Conservation (phyloP, 2,797 vertebrate species). For the Thalassophryne amazonica region DNA sequence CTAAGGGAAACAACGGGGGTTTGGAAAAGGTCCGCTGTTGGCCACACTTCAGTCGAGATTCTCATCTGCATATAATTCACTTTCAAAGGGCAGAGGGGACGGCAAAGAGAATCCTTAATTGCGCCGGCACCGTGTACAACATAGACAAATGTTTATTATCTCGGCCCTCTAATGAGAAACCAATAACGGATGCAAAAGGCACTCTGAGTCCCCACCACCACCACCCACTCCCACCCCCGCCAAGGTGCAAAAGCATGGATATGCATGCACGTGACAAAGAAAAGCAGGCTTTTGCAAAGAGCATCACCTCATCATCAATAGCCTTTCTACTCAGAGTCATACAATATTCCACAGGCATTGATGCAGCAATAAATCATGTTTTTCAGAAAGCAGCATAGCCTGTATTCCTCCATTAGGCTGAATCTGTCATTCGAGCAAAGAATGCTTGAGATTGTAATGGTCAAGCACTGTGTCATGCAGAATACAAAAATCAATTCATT, state of each 20-base stretch:
- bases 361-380: slow-evolving; percentile 64
- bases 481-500: slow-evolving; percentile 6
- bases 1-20: slow-evolving; percentile 56
- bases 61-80: slow-evolving; percentile 78
- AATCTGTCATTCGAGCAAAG: slow-evolving; percentile 20
- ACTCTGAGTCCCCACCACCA: slow-evolving; percentile 11
- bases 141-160: slow-evolving; percentile 80
- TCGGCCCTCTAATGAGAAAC: slow-evolving; percentile 77
- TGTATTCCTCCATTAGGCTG: slow-evolving; percentile 54
- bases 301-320: slow-evolving; percentile 64
- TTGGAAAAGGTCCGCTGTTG: slow-evolving; percentile 64
- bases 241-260: slow-evolving; percentile 27
- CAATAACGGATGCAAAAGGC: slow-evolving; percentile 72
- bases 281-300: slow-evolving; percentile 52
- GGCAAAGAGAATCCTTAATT: slow-evolving; percentile 72
- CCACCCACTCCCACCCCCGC: neutral
- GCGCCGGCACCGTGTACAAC: slow-evolving; percentile 65
- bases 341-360: slow-evolving; percentile 47
- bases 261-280: slow-evolving; percentile 51
- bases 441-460: slow-evolving; percentile 38
- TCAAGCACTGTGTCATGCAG: slow-evolving; percentile 19
- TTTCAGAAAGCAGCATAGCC: slow-evolving; percentile 43
- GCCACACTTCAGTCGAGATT: slow-evolving; percentile 68
- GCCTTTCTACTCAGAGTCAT: slow-evolving; percentile 44
- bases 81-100: slow-evolving; percentile 74